These are phyloP conservation scores for Fragum fragum DNA, from an alignment of 2,888 invertebrate species.

Conservation along the genomic window DNA sequence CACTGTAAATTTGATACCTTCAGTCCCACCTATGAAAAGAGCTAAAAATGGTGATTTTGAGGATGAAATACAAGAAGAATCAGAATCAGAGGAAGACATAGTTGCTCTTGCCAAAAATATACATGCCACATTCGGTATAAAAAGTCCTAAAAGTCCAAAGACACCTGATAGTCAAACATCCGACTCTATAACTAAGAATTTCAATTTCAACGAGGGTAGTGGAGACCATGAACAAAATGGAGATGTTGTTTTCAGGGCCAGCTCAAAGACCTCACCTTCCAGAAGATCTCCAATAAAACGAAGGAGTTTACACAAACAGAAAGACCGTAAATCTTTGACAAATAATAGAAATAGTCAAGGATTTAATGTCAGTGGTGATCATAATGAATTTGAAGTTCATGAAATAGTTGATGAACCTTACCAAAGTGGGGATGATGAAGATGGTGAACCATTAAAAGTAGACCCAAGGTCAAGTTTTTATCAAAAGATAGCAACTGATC, in stretches of 20 bases:
- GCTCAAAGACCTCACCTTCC: constrained; percentile 6
- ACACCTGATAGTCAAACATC: constrained; percentile 7
- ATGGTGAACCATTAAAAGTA: constrained; percentile 8
- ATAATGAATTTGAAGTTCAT: constrained; percentile 38
- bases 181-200: constrained; percentile 9
- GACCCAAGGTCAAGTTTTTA: constrained; percentile 23
- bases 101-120: constrained; percentile 63
- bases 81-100: constrained; percentile 54
- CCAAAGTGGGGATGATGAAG: constrained; percentile 51
- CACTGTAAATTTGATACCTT: constrained; percentile 40
- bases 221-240: constrained; percentile 11
- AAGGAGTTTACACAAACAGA: constrained; percentile 17
- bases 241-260: constrained; percentile 44
- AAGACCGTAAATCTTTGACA: constrained; percentile 10
- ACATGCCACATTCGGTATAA: constrained; percentile 57
- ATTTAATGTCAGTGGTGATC: neutral
- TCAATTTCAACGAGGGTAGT: constrained; percentile 1
- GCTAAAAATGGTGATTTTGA: constrained; percentile 36
- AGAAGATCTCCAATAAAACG: constrained; percentile 36
- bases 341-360: constrained; percentile 7
- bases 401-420: constrained; percentile 38
- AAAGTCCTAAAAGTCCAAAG: constrained; percentile 42
- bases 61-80: constrained; percentile 36
- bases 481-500: constrained; percentile 33
- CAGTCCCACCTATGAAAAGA: constrained; percentile 55